A percentile compares a stretch with the other conserved stretches of the same genome.
Conservation (phyloP, 2,797 vertebrate species). For the Perdix hodgsoniae region DNA sequence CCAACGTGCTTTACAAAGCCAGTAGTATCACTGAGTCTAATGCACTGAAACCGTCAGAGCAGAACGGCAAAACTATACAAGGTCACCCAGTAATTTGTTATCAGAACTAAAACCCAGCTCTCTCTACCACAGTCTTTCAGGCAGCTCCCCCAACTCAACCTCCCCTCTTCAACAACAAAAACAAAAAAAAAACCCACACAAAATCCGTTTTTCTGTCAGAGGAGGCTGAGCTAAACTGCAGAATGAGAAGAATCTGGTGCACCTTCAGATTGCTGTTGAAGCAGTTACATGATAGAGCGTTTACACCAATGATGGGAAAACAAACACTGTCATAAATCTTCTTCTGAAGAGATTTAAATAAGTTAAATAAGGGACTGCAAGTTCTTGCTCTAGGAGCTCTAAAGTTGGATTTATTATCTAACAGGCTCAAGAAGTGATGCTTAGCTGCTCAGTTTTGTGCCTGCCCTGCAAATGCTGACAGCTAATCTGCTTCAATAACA, state of each 20-base stretch:
- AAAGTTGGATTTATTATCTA: neutral
- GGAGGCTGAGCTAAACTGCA: neutral
- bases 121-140: neutral
- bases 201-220: neutral
- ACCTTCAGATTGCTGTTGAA: neutral
- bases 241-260: neutral
- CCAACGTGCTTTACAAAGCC: neutral
- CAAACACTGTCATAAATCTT: neutral
- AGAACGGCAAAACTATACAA: neutral
- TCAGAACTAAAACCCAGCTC: neutral
- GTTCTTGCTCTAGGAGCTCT: neutral
- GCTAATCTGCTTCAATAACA: neutral
- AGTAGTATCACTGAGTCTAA: neutral
- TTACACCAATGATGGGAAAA: neutral
- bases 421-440: fast-evolving
- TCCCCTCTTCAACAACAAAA: neutral
- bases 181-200: neutral
- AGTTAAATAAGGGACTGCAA: neutral
- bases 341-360: too few relatives aligned
- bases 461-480: neutral
- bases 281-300: neutral
- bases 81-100: neutral
- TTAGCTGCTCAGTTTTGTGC: neutral
- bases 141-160: neutral
- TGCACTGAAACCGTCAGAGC: neutral